Base-by-base conservation (phyloP, 2,888 invertebrate genomes). In the Rhagophthalmus giganteus region DNA sequence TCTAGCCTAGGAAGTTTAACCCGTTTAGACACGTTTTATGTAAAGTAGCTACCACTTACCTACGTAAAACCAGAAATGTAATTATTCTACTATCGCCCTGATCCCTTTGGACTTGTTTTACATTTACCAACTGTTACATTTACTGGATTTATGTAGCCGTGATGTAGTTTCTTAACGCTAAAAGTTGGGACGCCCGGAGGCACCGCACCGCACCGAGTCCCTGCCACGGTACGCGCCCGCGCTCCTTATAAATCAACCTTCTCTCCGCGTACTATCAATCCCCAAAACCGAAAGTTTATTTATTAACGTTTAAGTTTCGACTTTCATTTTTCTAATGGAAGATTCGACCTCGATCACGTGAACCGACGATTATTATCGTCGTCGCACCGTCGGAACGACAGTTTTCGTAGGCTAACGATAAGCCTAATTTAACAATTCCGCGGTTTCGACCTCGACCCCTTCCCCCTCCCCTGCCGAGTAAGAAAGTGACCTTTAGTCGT, bases 81-180 rank as follows among this genome's bases (percentile, higher is more conserved):
- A 56, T 56, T 58, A 56, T 56, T 55, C 48, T 42, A 54, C 50
- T 57, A 54, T 55, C 55, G 55, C 51, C 44, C 34, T 47, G 41
- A 55, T 55, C 63, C 63, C 58, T 38, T 32, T 53, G 61, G 62
- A 59, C 55, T 55, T 57, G 62, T 62, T 61, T 59, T 55, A 61
- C 60, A 61, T 63, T 62, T 59, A 57, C 55, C 51, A 57, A 57
- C 58, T 53, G 38, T 35, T 51, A 58, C 53, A 50, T 62, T 60
- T 59, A 53, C 47, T 56, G 55, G 61, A 60, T 61, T 62, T 61
- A 61, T 54, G 42, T 37, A 42, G 48, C 33, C 32, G 41, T 37
- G 27, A 38, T 48, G 41, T 48, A 45, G 42, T 50, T 49, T 49
- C 42, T 44, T 42, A 25, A 32, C 40, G 37, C 26, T 28, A 39